A percentile compares a stretch with the other conserved stretches of the same genome.
These are phyloP conservation scores for Limnodromus scolopaceus DNA, from an alignment of 2,797 vertebrate genomes.

Conservation along the genomic window DNA sequence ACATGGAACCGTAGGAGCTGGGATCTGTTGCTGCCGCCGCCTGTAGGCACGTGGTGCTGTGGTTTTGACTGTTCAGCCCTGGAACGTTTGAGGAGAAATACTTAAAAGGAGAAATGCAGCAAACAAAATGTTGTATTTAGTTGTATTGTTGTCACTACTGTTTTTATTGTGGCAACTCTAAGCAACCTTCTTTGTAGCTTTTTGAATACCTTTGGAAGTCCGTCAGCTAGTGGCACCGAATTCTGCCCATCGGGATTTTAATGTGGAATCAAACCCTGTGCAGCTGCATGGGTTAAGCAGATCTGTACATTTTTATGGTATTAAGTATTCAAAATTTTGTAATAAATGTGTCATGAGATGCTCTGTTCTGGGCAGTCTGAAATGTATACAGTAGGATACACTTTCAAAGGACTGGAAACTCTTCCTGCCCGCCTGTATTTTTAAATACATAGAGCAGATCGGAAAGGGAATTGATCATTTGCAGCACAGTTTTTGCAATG, in stretches of 20 bases:
- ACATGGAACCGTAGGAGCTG: background rate
- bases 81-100: background rate
- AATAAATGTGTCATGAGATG: background rate
- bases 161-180: background rate
- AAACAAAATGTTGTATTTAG: background rate
- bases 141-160: background rate
- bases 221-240: background rate
- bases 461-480: background rate
- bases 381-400: background rate
- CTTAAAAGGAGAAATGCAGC: background rate
- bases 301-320: background rate
- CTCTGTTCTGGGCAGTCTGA: background rate
- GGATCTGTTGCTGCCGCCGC: background rate
- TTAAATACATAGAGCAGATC: background rate
- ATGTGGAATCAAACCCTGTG: background rate
- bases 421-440: fast-evolving
- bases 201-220: background rate
- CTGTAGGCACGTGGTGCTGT: background rate
- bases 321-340: background rate
- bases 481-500: background rate
- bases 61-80: background rate
- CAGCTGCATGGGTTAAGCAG: background rate
- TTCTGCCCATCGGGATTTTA: background rate
- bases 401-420: background rate
- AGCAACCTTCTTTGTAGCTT: background rate